Conservation (phyloP, 1,140 invertebrate species). For the Ectropis grisescens region DNA sequence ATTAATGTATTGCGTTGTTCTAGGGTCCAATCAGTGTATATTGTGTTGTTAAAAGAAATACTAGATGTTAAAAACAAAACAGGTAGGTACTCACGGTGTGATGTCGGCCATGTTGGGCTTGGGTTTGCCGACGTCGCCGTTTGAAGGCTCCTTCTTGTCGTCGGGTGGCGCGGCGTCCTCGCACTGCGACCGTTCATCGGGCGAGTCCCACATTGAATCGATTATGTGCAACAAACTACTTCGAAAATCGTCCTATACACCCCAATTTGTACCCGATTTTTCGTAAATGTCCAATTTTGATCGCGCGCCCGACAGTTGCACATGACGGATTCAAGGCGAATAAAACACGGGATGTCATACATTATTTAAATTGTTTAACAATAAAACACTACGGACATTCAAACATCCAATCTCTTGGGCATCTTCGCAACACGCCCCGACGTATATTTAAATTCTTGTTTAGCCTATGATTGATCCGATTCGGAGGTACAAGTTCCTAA, state of each 20-base stretch:
- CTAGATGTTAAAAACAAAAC: no score
- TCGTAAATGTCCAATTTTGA: slow-evolving; percentile 31
- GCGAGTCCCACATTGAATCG: slow-evolving; percentile 73
- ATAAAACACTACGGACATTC: slow-evolving; percentile 62
- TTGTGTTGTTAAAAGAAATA: no score
- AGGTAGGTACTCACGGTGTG: slow-evolving; percentile 64
- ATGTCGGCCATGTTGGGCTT: slow-evolving; percentile 46
- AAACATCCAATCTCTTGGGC: slow-evolving; percentile 62
- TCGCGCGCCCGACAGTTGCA: slow-evolving; percentile 56
- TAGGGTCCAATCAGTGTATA: no score
- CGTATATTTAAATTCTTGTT: no score
- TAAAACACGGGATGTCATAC: slow-evolving; percentile 70
- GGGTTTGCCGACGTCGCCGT: slow-evolving; percentile 59
- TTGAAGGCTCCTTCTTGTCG: slow-evolving; percentile 55
- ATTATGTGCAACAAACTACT: slow-evolving; percentile 73
- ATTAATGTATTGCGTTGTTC: no score
- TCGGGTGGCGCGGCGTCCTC: slow-evolving; percentile 54
- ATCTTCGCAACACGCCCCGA: no score
- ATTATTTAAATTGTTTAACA: slow-evolving; percentile 63
- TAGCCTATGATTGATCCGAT: no score
- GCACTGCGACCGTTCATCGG: slow-evolving; percentile 70
- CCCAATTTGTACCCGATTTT: slow-evolving; percentile 33
- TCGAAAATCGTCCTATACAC: slow-evolving; percentile 67
- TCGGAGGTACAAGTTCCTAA: no score
- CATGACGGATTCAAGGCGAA: slow-evolving; percentile 69